Percentiles rank a stretch among this genome's conserved stretches.
Evolutionary conservation across 2,797 vertebrate genomes (phyloP).

Genomic region (Alauda arvensis): DNA sequence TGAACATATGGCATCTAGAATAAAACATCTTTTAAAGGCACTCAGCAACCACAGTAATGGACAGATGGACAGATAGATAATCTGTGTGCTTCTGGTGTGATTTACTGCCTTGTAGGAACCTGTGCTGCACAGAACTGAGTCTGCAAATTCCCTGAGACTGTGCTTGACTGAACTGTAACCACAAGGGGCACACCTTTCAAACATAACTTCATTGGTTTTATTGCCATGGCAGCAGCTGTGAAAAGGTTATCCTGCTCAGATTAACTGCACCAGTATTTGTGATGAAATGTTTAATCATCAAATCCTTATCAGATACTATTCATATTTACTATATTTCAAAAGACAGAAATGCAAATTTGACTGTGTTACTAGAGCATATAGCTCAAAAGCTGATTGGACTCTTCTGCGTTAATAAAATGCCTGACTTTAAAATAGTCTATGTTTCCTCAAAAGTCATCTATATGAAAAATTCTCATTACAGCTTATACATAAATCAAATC

Average conservation of each 20-base stretch:
- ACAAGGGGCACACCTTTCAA: conserved; percentile 20
- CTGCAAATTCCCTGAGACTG: not conserved
- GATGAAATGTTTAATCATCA: conserved; percentile 29
- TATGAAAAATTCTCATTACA: conserved; percentile 27
- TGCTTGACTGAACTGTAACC: conserved; percentile 3
- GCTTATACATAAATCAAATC: conserved; percentile 29
- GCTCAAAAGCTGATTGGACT: conserved; percentile 16
- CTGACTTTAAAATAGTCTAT: not conserved
- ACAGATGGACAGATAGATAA: not conserved
- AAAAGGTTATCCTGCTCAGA: conserved; percentile 38
- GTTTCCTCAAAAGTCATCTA: conserved; percentile 9
- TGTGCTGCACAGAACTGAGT: not conserved
- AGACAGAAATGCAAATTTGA: not conserved
- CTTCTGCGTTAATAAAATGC: conserved; percentile 8
- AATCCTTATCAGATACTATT: not conserved
- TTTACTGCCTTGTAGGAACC: not conserved
- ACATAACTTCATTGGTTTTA: conserved; percentile 10
- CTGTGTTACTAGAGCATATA: not conserved
- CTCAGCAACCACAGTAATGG: not conserved
- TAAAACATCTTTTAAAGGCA: conserved; percentile 18
- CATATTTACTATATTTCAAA: conserved; percentile 14
- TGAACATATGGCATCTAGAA: not conserved
- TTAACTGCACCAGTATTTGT: not conserved
- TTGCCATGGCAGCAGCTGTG: conserved; percentile 41
- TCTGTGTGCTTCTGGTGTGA: not conserved